Evolutionary conservation across 2,888 invertebrate species (phyloP), one percentile per base, ranked within the genome.

Genomic region (Laothoe populi): DNA sequence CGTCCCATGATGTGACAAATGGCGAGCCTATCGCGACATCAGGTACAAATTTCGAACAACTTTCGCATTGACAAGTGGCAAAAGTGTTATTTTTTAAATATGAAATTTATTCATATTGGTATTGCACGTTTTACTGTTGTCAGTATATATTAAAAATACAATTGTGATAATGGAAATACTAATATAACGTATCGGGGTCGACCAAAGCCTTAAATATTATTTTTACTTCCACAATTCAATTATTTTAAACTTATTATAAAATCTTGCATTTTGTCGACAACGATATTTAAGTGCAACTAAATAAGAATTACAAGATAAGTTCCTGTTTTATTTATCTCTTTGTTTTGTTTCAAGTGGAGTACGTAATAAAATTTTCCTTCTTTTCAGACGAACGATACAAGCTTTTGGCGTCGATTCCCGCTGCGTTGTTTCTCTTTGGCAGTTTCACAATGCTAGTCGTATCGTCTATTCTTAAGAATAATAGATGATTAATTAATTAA

Each of bases 371-470:
- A 63, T 16, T 68, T 77, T 75, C 84, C 79, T 83, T 78, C 84
- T 82, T 95, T 95, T 68, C 94, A 94, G 97, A 97, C 82, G 96
- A 97, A 82, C 93, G 96, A 73, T 97, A 96, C 87, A 94, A 94
- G 66, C 93, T 97, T 63, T 90, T 97, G 65, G 94, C 96, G 3
- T 97, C 97, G 48, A 94, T 98, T 73, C 97, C 97, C 23, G 95
- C 95, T 4, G 95, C 96, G 67, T 86, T 97, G 75, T 97, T 95
- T 79, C 72, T 97, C 49, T 94, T 97, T 79, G 92, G 94, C 61
- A 96, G 95, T 76, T 97, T 97, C 73, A 92, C 94, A 11, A 94
- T 96, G 93, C 81, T 95, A 75, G 92, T 93, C 63, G 86, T 92
- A 26, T 93, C 94, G 21, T 83, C 74, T 62, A 66, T 86, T 66